A percentile compares a stretch with the other conserved stretches of the same genome.
Evolutionary conservation across 2,797 vertebrate species (phyloP).

Genomic region (Synanceia verrucosa): DNA sequence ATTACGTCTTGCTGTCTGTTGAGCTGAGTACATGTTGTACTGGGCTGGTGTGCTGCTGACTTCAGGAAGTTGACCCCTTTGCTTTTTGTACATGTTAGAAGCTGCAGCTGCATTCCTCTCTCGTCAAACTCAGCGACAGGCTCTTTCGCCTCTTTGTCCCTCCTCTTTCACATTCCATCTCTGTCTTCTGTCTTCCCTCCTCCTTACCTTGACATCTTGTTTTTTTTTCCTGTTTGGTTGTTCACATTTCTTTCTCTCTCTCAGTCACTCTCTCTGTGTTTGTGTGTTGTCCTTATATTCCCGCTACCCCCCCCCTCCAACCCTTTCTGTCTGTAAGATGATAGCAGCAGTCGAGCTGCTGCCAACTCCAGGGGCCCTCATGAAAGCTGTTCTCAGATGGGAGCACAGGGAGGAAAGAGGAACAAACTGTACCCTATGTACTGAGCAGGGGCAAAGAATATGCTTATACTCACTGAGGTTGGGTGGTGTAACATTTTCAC

Average conservation of each 20-base stretch:
- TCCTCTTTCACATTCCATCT: constrained; percentile 36
- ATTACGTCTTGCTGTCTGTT: background rate
- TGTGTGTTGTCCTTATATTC: constrained; percentile 39
- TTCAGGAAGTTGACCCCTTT: constrained; percentile 54
- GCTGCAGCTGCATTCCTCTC: constrained; percentile 69
- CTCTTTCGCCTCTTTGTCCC: constrained; percentile 4
- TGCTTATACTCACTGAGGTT: background rate
- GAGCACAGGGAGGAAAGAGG: constrained; percentile 33
- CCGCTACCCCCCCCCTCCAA: background rate
- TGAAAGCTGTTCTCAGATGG: constrained; percentile 65
- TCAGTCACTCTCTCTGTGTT: background rate
- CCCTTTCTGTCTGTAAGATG: constrained; percentile 65
- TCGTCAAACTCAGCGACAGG: constrained; percentile 36
- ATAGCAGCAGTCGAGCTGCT: constrained; percentile 60
- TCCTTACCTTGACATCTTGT: background rate
- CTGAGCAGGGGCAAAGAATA: constrained; percentile 26
- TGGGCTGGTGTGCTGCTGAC: constrained; percentile 28
- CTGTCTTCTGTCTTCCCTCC: background rate
- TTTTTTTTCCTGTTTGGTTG: background rate
- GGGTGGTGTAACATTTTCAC: background rate
- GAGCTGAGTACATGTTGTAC: constrained; percentile 14
- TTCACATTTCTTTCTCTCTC: constrained; percentile 8
- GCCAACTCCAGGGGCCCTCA: constrained; percentile 68
- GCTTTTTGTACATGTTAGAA: constrained; percentile 61
- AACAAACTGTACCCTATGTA: constrained; percentile 71